Conservation (phyloP, 2,113 vertebrate genomes). For the Lamprologus lemairii region DNA sequence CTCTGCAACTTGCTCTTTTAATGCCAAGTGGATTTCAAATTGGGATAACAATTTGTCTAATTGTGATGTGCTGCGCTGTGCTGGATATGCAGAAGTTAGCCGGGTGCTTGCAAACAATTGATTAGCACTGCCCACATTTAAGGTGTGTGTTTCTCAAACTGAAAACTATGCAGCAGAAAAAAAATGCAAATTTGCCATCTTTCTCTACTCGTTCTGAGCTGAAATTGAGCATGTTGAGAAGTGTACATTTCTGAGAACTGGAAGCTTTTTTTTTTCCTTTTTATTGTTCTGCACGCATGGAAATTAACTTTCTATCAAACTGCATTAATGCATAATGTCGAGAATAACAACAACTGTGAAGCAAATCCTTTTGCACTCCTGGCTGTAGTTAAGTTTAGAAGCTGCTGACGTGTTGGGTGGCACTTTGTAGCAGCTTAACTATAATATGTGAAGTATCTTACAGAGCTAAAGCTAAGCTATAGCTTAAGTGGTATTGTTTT, state of each 20-base stretch:
- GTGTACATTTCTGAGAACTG: background rate
- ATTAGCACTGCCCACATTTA: background rate
- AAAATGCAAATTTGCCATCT: background rate
- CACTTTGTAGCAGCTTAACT: background rate
- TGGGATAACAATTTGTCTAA: background rate
- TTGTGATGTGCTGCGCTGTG: background rate
- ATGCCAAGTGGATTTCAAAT: background rate
- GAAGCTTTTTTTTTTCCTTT: background rate
- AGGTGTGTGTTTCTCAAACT: background rate
- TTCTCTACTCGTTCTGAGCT: background rate
- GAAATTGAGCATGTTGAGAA: background rate
- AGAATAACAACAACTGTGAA: background rate
- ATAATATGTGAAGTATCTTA: background rate
- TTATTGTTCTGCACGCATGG: background rate
- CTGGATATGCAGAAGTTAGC: background rate
- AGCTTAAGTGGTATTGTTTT: background rate
- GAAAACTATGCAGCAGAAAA: background rate
- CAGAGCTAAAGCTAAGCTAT: background rate
- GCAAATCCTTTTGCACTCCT: background rate
- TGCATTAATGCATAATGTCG: background rate
- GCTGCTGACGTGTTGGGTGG: background rate
- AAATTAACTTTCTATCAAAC: background rate
- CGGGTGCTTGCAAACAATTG: background rate
- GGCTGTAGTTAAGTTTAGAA: background rate
- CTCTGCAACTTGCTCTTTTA: background rate